Conservation (phyloP, 1,140 invertebrate genomes). For the Sinonovacula constricta region DNA sequence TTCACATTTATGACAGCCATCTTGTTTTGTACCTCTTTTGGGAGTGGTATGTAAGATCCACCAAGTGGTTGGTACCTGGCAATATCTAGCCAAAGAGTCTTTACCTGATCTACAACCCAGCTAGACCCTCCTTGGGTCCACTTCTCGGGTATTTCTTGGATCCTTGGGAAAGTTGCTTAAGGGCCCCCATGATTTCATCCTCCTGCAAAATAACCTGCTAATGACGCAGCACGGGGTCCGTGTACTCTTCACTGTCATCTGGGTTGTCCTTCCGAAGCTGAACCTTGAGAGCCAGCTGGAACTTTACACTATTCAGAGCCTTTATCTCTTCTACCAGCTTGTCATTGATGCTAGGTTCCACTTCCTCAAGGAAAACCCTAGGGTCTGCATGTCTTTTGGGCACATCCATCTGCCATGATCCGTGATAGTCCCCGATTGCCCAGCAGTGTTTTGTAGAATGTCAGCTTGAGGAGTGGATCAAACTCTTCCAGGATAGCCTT, state of each 20-base stretch:
- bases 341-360: not conserved
- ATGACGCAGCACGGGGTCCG: conserved; percentile 5
- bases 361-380: conserved; percentile 1
- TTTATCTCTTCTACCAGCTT: too few species aligned
- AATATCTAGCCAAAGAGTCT: conserved; percentile 22
- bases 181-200: not conserved
- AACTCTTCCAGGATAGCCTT: too few species aligned
- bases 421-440: too few species aligned
- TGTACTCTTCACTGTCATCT: conserved; percentile 15
- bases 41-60: conserved; percentile 21
- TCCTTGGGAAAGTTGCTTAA: conserved; percentile 6
- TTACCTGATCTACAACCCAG: not conserved
- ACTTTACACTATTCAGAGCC: conserved; percentile 32
- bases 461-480: too few species aligned
- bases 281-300: conserved; percentile 33
- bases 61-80: too few species aligned
- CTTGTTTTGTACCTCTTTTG: conserved; percentile 18
- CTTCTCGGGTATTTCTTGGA: conserved; percentile 10
- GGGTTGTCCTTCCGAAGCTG: too few species aligned
- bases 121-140: too few species aligned
- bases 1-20: too few species aligned
- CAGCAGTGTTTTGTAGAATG: too few species aligned
- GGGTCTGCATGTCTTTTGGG: too few species aligned
- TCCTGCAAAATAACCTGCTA: conserved; percentile 44
- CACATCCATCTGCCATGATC: too few species aligned